Base-by-base conservation (phyloP, 2,797 vertebrate genomes). In the Acanthopagrus latus region DNA sequence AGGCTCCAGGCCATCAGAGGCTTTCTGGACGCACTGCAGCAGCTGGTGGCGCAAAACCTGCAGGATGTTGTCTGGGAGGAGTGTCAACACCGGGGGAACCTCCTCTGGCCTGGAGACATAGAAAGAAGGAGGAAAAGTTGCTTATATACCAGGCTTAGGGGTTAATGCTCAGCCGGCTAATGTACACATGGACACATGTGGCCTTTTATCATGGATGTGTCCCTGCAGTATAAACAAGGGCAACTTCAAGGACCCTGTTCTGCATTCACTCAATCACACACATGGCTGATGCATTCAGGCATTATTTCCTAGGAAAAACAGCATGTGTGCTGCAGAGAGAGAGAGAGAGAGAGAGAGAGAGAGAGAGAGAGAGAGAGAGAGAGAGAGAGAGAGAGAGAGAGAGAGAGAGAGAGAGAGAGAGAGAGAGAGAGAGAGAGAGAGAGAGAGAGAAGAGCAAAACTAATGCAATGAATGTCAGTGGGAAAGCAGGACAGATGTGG, bases 61-160 rank as follows among this genome's bases (percentile, higher is more conserved):
- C 75, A 99, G 95, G 92, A 99, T 97, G 93, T 98, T 98, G 93
- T 99, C 98, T 23, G 97, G 98, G 73, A 99, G 96, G 84, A 99
- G 95, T 0, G 97, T 97, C 93, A 99, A 92, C 89, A 96, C 97
- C 0, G 98, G 98, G 1, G 98, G 98, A 21, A 97, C 64, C 76
- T 99, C 97, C 78, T 99, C 98, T 64, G 97, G 95, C 92, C 98
- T 99, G 89, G 18, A 82, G 77, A 89, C 29, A 84, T 50, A 65
- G 23, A 41, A 9, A 18, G n/a, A 80, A 58, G 1, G 4, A 18
- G 14, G 11, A 23, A 27, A 9, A 7, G n/a, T 12, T 18, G 20
- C 1, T 56, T 38, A 62, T 41, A 16, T 27, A 12, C 2, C 4
- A 41, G 2, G 9, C 14, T 25, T 4, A 4, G 3, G 47, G 17